Evolutionary conservation across 2,797 vertebrate species (phyloP).

Genomic region (Brotogeris chrysoptera): DNA sequence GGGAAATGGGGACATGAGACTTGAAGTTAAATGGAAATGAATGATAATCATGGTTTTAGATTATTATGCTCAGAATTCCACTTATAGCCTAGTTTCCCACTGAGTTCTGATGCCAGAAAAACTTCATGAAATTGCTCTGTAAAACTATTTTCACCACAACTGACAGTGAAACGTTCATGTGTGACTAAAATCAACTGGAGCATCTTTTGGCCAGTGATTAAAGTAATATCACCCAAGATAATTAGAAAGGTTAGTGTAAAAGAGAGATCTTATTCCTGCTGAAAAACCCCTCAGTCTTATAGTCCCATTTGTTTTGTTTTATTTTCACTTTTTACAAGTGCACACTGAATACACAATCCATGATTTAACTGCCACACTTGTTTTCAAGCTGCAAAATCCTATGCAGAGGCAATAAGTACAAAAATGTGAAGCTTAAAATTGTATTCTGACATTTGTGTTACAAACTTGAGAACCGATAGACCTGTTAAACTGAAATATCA

Average conservation of each 20-base stretch:
- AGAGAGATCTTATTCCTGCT: not conserved
- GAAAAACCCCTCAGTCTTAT: not conserved
- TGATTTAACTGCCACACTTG: not conserved
- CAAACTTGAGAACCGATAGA: slow-evolving; percentile 17
- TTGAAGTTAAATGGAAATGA: not conserved
- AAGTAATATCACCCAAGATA: not conserved
- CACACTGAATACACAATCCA: not conserved
- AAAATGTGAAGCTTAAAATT: slow-evolving; percentile 13
- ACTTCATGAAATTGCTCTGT: not conserved
- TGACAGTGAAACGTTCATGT: not conserved
- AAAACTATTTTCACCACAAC: not conserved
- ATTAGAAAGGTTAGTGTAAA: not conserved
- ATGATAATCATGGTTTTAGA: fast-evolving
- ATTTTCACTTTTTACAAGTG: not conserved
- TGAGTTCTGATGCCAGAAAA: not conserved
- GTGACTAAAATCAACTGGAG: not conserved
- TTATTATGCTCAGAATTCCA: not conserved
- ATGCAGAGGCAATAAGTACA: not conserved
- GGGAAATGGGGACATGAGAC: fast-evolving
- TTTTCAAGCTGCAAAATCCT: slow-evolving; percentile 15
- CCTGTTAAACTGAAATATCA: slow-evolving; percentile 47
- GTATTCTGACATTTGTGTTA: not conserved
- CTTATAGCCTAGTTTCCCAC: not conserved
- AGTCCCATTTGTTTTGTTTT: not conserved
- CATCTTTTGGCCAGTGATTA: not conserved